phyloP scores from a whole-genome alignment of 2,888 invertebrate species.

The Esperia sulphurella region DNA sequence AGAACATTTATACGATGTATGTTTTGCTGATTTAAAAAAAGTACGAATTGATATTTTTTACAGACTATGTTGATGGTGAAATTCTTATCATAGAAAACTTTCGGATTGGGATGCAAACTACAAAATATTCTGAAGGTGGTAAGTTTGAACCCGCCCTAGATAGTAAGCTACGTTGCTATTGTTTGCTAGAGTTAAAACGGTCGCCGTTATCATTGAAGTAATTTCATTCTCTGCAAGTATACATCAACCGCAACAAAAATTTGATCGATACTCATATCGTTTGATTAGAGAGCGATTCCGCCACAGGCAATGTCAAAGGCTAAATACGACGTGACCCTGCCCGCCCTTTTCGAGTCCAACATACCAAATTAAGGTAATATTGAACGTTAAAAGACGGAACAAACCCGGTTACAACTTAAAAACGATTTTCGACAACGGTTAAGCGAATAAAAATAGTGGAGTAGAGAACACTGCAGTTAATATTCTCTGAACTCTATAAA shows the following conservation, averaged over 20 bases:
- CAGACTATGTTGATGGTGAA: no score
- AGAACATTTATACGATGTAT: no score
- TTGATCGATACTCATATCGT: conserved; percentile 8
- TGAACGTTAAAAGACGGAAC: conserved; percentile 28
- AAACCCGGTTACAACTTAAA: conserved; percentile 25
- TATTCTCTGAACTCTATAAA: neutral
- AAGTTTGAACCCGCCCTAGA: no score
- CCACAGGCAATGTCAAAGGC: conserved; percentile 30
- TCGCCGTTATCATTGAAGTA: no score
- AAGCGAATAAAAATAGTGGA: neutral
- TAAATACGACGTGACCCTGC: conserved; percentile 32
- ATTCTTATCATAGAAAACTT: no score
- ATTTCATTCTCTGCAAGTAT: no score
- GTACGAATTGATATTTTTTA: no score
- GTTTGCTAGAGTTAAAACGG: no score
- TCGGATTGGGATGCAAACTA: no score
- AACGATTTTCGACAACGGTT: conserved; percentile 34
- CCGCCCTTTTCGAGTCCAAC: conserved; percentile 40
- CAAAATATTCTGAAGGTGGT: no score
- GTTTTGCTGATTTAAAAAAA: no score
- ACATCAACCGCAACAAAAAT: neutral
- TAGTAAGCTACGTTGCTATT: no score
- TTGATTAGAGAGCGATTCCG: conserved; percentile 24
- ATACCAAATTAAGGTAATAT: conserved; percentile 53
- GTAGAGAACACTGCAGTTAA: neutral